These are phyloP conservation scores for Agapostemon virescens DNA, from an alignment of 2,888 invertebrate genomes.

Conservation along the genomic window DNA sequence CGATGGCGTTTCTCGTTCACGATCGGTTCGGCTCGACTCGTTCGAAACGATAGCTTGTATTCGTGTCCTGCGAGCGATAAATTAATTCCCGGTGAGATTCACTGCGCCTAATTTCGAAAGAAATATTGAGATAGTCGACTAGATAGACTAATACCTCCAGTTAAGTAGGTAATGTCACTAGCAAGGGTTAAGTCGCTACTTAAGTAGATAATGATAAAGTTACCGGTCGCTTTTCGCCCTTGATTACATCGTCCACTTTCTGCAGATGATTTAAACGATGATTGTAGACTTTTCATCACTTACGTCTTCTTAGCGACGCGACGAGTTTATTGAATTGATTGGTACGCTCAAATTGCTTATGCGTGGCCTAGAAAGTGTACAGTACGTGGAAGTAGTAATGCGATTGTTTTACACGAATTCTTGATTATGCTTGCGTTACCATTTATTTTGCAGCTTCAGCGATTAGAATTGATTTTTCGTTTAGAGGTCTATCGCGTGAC, in stretches of 20 bases:
- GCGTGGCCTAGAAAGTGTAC: background rate
- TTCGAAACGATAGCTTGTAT: background rate
- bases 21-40: background rate
- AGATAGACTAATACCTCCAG: slow-evolving; percentile 26
- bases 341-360: background rate
- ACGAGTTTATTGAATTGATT: background rate
- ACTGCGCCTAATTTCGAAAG: slow-evolving; percentile 18
- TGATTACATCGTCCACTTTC: slow-evolving; percentile 3
- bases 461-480: background rate
- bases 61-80: background rate
- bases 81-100: slow-evolving; percentile 7
- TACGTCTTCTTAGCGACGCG: background rate
- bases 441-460: no score
- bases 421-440: background rate
- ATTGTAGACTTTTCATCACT: background rate
- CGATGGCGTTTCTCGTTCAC: background rate
- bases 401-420: background rate
- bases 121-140: slow-evolving; percentile 22
- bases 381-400: background rate
- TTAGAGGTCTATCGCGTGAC: background rate
- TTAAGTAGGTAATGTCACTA: slow-evolving; percentile 23
- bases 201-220: slow-evolving; percentile 30
- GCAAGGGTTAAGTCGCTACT: slow-evolving; percentile 9
- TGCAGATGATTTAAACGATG: background rate
- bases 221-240: slow-evolving; percentile 10